Conservation (phyloP, 2,888 invertebrate genomes). For the Reticulitermes lucifugus region DNA sequence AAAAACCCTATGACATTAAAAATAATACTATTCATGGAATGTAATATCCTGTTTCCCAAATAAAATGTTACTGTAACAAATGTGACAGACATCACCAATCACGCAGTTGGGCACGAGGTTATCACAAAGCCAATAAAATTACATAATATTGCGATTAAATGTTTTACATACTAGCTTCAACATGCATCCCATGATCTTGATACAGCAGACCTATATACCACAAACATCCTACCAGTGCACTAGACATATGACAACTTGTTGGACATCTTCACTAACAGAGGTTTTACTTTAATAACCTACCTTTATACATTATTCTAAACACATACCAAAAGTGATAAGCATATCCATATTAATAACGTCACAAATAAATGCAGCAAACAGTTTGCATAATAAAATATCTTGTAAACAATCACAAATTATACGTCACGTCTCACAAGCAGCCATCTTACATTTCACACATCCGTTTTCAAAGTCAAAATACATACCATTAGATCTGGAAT, state of each 20-base stretch:
- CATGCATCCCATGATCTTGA: background rate
- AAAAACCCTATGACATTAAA: too few species aligned
- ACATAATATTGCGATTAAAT: background rate
- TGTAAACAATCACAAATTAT: conserved; percentile 30
- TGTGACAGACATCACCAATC: too few species aligned
- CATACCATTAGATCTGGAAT: background rate
- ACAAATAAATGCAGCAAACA: background rate
- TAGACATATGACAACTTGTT: background rate
- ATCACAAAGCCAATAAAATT: background rate
- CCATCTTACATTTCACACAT: conserved; percentile 40
- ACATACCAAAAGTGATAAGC: background rate
- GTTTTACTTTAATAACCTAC: background rate
- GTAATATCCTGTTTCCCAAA: too few species aligned
- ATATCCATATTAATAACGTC: conserved; percentile 1
- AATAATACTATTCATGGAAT: too few species aligned
- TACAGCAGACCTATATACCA: too few species aligned
- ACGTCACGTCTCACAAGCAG: conserved; percentile 43
- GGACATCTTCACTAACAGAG: background rate
- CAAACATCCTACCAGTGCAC: background rate
- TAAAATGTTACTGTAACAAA: too few species aligned
- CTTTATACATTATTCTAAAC: background rate
- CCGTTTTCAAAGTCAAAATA: conserved; percentile 2
- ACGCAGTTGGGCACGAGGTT: too few species aligned
- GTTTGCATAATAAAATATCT: background rate
- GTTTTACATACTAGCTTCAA: background rate